Conservation (phyloP, 1,140 invertebrate species). For the Gryon sp. region DNA sequence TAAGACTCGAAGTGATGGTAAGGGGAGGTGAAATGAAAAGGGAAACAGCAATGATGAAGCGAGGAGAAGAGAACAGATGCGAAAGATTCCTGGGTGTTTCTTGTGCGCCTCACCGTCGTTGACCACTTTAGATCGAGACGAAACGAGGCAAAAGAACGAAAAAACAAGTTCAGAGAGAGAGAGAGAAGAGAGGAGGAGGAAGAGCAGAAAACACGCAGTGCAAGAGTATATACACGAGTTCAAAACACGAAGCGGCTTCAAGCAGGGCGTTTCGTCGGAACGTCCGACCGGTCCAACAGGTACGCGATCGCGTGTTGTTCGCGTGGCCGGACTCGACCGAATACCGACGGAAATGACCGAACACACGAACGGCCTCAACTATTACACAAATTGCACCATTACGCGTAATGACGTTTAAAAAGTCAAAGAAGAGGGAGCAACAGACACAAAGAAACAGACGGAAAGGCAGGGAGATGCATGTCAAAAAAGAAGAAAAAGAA, state of each 20-base stretch:
- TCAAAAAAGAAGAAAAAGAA: neutral
- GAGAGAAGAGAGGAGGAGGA: neutral
- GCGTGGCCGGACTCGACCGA: constrained; percentile 74
- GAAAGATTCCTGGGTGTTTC: constrained; percentile 65
- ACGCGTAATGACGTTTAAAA: constrained; percentile 70
- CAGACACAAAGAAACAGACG: neutral
- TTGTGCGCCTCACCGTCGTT: constrained; percentile 18
- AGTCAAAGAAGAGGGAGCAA: constrained; percentile 27
- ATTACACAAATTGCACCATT: constrained; percentile 75
- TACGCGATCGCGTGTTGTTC: constrained; percentile 76
- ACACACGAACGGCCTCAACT: constrained; percentile 26
- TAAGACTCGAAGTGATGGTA: neutral
- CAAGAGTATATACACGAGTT: constrained; percentile 50
- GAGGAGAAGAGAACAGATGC: constrained; percentile 68
- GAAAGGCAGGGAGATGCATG: too few species aligned
- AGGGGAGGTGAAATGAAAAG: neutral
- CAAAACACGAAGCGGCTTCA: constrained; percentile 37
- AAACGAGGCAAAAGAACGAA: constrained; percentile 34
- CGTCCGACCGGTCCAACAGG: constrained; percentile 64
- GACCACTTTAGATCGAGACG: constrained; percentile 30
- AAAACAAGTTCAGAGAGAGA: neutral
- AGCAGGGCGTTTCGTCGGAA: constrained; percentile 25
- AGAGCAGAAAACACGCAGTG: constrained; percentile 35
- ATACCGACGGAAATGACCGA: constrained; percentile 66
- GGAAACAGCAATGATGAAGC: constrained; percentile 1